These are phyloP conservation scores for Periophthalmus magnuspinnatus DNA, from an alignment of 2,797 vertebrate species.

Conservation along the genomic window DNA sequence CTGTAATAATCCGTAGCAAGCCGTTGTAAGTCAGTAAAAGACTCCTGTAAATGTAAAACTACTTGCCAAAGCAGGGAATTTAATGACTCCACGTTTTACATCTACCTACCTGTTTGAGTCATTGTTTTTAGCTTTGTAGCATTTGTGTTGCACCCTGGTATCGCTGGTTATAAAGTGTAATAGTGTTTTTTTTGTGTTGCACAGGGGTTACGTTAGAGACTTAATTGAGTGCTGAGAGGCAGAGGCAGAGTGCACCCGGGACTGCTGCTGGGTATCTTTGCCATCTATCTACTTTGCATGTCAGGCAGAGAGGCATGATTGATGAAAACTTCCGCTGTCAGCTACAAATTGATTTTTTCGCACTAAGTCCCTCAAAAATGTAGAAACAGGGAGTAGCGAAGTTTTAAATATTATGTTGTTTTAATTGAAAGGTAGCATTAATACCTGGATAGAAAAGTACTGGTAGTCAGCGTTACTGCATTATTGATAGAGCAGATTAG, in stretches of 20 bases:
- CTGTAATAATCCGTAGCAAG: too few relatives aligned
- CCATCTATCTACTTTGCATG: constrained; percentile 16
- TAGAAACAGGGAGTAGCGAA: not conserved
- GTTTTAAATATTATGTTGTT: not conserved
- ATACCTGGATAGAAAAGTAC: not conserved
- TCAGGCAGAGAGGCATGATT: constrained; percentile 50
- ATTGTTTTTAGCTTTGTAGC: not conserved
- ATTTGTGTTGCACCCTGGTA: constrained; percentile 18
- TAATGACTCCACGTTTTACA: too few relatives aligned
- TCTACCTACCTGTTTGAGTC: too few relatives aligned
- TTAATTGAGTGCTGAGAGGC: not conserved
- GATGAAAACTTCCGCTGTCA: constrained; percentile 55
- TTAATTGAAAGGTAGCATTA: not conserved
- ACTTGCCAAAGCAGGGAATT: too few relatives aligned
- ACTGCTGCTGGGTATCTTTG: constrained; percentile 10
- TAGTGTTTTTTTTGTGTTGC: constrained; percentile 3
- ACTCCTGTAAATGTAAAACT: too few relatives aligned
- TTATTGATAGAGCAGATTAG: not conserved
- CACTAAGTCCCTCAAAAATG: not conserved
- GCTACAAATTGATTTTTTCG: constrained; percentile 45
- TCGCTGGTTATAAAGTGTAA: not conserved
- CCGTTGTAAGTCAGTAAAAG: too few relatives aligned
- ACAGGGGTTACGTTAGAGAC: not conserved
- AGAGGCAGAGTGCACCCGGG: not conserved
- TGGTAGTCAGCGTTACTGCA: not conserved